phyloP scores from a whole-genome alignment of 2,797 vertebrate genomes.

The Hydrolagus colliei region DNA sequence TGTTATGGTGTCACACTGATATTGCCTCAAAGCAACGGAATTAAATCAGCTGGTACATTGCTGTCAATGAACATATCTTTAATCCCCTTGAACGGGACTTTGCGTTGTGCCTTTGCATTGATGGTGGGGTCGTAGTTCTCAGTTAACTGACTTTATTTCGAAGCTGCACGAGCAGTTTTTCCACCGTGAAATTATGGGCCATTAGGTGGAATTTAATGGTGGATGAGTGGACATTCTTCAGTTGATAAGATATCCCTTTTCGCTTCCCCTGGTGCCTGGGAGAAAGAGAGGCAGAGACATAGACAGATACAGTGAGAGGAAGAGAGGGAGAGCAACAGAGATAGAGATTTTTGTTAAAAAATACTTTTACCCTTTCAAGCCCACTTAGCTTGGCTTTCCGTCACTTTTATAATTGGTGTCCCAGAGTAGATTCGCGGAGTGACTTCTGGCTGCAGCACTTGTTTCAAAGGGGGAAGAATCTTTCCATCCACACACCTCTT shows the following conservation, averaged over 20 bases:
- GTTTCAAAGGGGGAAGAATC: not conserved
- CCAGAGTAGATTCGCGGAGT: not conserved
- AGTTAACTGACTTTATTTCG: too few relatives aligned
- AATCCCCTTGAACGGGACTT: too few relatives aligned
- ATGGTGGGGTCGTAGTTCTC: too few relatives aligned
- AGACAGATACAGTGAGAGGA: too few relatives aligned
- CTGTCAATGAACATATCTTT: too few relatives aligned
- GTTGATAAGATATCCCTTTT: slow-evolving; percentile 15
- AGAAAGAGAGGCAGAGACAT: not conserved
- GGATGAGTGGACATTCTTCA: slow-evolving; percentile 25
- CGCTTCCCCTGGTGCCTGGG: slow-evolving; percentile 9
- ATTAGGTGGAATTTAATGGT: slow-evolving; percentile 22
- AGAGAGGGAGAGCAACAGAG: too few relatives aligned
- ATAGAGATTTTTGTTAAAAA: not conserved
- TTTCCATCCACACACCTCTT: not conserved
- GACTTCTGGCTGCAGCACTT: not conserved
- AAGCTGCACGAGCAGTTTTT: too few relatives aligned
- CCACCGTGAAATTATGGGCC: slow-evolving; percentile 1
- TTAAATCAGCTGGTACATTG: too few relatives aligned
- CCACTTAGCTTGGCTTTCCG: slow-evolving; percentile 18
- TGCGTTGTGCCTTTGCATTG: too few relatives aligned
- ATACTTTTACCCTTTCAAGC: slow-evolving; percentile 17
- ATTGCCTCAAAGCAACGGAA: too few relatives aligned
- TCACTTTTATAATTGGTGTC: slow-evolving; percentile 25
- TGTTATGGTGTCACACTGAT: too few relatives aligned